Base-by-base conservation (phyloP, 1,140 invertebrate species). In the Macrobrachium nipponense region DNA sequence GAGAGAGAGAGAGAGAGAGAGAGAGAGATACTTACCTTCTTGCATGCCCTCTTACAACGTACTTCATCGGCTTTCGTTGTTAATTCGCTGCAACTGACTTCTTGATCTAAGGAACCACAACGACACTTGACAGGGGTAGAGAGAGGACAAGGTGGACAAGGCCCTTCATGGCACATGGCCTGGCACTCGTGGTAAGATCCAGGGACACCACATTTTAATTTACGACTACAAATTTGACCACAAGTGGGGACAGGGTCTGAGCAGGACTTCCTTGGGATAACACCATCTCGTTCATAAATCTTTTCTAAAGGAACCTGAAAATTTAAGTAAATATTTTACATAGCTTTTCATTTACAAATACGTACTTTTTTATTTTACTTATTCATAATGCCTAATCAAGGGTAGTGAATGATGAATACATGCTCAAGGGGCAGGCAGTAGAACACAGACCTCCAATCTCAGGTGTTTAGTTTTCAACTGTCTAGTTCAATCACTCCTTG, bases 161-260 rank as follows among this genome's bases (percentile, higher is more conserved):
- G 92, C 0, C 95, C 96, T 90, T 93, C 91, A 90, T 99, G 98
- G 91, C 98, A 99, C 17, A 91, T 91, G 17, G 91, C 91, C 72
- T 92, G 90, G 91, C 98, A 99, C 0, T 89, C 91, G 90, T 99
- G 98, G 58, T 93, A 94, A 89, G 92, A 90, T 93, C 94, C 93
- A 76, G 93, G 92, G 73, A 95, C 95, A 3, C 98, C 97, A 92
- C 98, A 99, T 58, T 92, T 92, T 8, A 99, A 91, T 0, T 92
- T 91, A 90, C 97, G 97, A 5, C 92, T 93, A 91, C 98, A 99
- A 27, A 91, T 91, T 84, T 95, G 94, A 36, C 94, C 94, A 92
- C 98, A 99, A 27, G 94, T 94, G 0, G 97, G 97, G 89, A 99
- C 93, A 0, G 95, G 94, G 91, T 99, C 97, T 10, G 94, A 92